Base-by-base conservation (phyloP, 2,888 invertebrate species). In the Eurytoma adleriae region DNA sequence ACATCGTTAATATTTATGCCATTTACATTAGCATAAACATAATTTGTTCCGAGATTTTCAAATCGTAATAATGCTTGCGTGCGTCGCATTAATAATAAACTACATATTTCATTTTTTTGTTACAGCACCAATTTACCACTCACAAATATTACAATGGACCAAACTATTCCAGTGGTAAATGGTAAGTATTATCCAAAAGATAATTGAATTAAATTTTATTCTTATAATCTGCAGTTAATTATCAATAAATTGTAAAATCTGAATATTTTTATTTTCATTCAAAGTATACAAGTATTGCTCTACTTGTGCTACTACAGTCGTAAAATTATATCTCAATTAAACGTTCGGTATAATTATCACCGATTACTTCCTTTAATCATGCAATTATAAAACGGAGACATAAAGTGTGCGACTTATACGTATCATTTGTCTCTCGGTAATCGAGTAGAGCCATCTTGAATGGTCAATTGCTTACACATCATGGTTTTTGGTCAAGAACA, bases 121-220 rank as follows among this genome's bases (percentile, higher is more conserved):
- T 88, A 13, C 86, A 90, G 89, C 75, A 89, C 88, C 2, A 87
- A 84, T 74, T 85, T 87, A 84, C 86, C 88, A 20, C 71, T 88
- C 56, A 87, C 86, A 54, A 89, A 89, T 59, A 86, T 88, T 12
- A 88, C 89, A 40, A 86, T 89, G 87, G 86, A 85, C 69, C 86
- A 87, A 69, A 86, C 89, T 4, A 54, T 86, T 70, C 85, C 85
- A 50, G 30, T 87, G 48, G 77, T 84, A 40, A 87, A 86, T 83
- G 87, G 89, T 89, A 73, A 89, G 88, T 85, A 82, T 76, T 16
- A 50, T n/a, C n/a, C n/a, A n/a, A n/a, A n/a, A n/a, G n/a, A n/a
- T n/a, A n/a, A n/a, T n/a, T n/a, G n/a, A n/a, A n/a, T n/a, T n/a
- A n/a, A n/a, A n/a, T n/a, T n/a, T n/a, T n/a, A n/a, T n/a, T n/a